phyloP scores from a whole-genome alignment of 1,140 invertebrate species.

The Drosophila novamexicana region DNA sequence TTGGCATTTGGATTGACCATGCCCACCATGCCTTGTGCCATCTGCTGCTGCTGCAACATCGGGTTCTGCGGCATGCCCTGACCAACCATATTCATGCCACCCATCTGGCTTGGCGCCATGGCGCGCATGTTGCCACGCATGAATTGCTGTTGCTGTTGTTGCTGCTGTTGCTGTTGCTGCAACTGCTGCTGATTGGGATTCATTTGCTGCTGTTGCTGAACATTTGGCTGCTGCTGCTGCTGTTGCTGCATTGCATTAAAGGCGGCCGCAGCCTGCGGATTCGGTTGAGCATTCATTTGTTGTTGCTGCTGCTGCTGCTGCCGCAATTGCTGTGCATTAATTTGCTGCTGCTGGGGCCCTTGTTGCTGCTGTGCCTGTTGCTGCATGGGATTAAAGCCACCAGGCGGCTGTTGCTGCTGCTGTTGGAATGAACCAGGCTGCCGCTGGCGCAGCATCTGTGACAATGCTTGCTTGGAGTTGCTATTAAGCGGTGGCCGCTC shows the following conservation, averaged over 20 bases:
- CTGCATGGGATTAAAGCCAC: constrained; percentile 85
- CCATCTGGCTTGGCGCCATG: constrained; percentile 84
- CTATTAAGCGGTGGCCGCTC: constrained; percentile 88
- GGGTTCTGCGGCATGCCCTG: constrained; percentile 85
- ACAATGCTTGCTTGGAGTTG: constrained; percentile 93
- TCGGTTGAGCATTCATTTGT: constrained; percentile 54
- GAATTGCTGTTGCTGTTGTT: constrained; percentile 80
- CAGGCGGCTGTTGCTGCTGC: constrained; percentile 81
- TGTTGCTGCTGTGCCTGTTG: constrained; percentile 78
- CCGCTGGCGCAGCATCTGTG: constrained; percentile 92
- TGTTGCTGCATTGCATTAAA: constrained; percentile 84
- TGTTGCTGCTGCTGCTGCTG: constrained; percentile 57
- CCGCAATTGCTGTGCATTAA: constrained; percentile 53
- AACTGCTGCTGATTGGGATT: constrained; percentile 82
- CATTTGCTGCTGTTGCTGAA: constrained; percentile 70
- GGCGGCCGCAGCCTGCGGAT: constrained; percentile 69
- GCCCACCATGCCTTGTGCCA: constrained; percentile 85
- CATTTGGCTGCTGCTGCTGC: constrained; percentile 66
- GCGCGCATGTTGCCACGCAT: constrained; percentile 84
- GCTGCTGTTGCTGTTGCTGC: constrained; percentile 75
- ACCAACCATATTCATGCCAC: constrained; percentile 85
- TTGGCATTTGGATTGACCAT: constrained; percentile 85
- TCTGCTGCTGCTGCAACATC: constrained; percentile 85
- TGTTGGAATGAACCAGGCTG: constrained; percentile 85
- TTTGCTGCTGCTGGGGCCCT: constrained; percentile 49